A percentile compares a stretch with the other conserved stretches of the same genome.
Conservation (phyloP, 2,113 vertebrate genomes). For the Pachyramphus minor region DNA sequence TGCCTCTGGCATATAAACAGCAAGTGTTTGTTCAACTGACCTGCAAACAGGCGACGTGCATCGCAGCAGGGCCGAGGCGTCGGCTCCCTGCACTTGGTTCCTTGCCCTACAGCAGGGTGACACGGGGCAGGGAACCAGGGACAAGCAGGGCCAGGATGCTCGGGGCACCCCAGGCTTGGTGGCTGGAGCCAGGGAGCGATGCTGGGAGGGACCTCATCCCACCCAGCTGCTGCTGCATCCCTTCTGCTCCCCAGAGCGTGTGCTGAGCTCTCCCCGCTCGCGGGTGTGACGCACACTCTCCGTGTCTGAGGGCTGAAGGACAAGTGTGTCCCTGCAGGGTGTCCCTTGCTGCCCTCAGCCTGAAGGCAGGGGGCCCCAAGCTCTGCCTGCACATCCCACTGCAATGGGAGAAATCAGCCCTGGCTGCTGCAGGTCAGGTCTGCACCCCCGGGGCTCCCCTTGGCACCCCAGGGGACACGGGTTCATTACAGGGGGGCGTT, state of each 20-base stretch:
- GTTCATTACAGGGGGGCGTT: accelerated
- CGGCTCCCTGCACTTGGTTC: background rate
- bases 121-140: background rate
- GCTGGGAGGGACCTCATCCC: background rate
- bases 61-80: accelerated
- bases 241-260: background rate
- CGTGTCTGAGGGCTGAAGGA: background rate
- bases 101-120: background rate
- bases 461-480: accelerated
- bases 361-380: background rate
- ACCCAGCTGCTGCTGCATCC: background rate
- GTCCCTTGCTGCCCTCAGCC: background rate
- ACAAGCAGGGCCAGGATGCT: background rate
- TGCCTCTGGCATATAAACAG: slow-evolving; percentile 57
- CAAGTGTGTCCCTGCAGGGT: background rate
- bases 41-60: background rate
- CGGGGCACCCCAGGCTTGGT: background rate
- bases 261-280: background rate
- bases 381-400: background rate
- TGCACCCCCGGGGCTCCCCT: background rate
- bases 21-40: slow-evolving; percentile 60
- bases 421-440: background rate
- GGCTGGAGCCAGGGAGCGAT: background rate
- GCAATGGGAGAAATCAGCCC: background rate
- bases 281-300: background rate